Conservation (phyloP, 92 coral and sea anemone species). For the Isaurus tuberculatus region DNA sequence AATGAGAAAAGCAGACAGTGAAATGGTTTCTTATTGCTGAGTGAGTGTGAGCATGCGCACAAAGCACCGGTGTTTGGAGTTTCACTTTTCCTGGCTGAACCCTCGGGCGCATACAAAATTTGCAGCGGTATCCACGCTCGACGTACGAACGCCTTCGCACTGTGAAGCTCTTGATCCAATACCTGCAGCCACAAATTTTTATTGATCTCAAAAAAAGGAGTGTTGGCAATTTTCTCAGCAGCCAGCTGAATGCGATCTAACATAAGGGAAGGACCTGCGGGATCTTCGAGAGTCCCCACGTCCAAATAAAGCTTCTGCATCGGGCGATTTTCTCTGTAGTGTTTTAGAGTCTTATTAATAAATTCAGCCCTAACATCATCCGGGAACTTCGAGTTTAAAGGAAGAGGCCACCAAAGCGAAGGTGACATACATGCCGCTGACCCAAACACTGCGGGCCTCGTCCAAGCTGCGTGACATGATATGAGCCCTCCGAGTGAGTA, state of each 20-base stretch:
- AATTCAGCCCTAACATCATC: slow-evolving; percentile 56
- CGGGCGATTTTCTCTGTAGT: slow-evolving; percentile 49
- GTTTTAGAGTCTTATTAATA: slow-evolving; percentile 33
- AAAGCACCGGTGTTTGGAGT: background rate
- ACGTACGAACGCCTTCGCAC: slow-evolving; percentile 2
- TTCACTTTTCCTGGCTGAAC: slow-evolving; percentile 44
- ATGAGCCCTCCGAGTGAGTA: slow-evolving; percentile 63
- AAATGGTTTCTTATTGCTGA: background rate
- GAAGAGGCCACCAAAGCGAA: slow-evolving; percentile 70
- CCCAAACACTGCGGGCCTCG: slow-evolving; percentile 61
- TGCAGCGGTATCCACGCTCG: slow-evolving; percentile 59
- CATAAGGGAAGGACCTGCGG: slow-evolving; percentile 40
- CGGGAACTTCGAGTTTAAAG: slow-evolving; percentile 53
- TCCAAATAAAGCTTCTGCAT: slow-evolving; percentile 58
- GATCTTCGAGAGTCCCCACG: slow-evolving; percentile 52
- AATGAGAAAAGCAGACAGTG: background rate
- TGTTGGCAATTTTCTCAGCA: slow-evolving; percentile 22
- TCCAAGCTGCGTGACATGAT: slow-evolving; percentile 65
- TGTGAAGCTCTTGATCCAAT: slow-evolving; percentile 47
- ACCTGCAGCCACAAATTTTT: slow-evolving; percentile 62
- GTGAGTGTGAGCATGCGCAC: background rate
- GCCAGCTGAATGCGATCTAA: slow-evolving; percentile 43
- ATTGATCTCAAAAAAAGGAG: slow-evolving; percentile 63
- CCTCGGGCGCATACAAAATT: slow-evolving; percentile 58
- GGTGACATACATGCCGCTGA: slow-evolving; percentile 74